phyloP scores from a whole-genome alignment of 35 echinoderm and acorn worm species.

The Apostichopus californicus region DNA sequence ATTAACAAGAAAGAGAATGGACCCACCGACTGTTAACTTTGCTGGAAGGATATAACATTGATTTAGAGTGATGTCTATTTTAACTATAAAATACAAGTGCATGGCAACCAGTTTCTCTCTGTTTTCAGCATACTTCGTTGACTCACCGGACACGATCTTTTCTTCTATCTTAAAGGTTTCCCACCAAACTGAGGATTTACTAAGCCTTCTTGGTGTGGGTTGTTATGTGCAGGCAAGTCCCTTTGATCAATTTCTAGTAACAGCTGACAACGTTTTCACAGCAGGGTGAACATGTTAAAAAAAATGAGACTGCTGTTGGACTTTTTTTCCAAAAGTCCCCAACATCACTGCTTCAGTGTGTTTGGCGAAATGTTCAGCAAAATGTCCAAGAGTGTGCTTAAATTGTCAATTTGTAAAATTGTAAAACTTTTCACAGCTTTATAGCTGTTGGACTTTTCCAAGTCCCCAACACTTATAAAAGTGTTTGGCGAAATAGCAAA shows the following conservation, averaged over 20 bases:
- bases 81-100: background rate
- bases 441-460: conserved; percentile 30
- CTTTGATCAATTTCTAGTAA: conserved; percentile 7
- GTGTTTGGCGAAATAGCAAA: conserved; percentile 20
- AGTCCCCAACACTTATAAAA: conserved; percentile 37
- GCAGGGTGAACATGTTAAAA: background rate
- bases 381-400: background rate
- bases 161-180: conserved; percentile 32
- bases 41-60: background rate
- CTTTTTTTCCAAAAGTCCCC: conserved; percentile 28
- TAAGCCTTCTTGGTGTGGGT: conserved; percentile 26
- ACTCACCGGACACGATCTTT: background rate
- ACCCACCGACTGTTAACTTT: background rate
- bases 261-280: conserved; percentile 20
- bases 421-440: conserved; percentile 15
- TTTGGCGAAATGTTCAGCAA: conserved; percentile 26
- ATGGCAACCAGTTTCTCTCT: conserved; percentile 5
- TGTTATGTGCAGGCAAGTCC: conserved; percentile 28
- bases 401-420: background rate
- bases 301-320: conserved; percentile 24
- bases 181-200: conserved; percentile 9
- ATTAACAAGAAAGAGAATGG: background rate
- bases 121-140: background rate
- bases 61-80: background rate
- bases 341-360: conserved; percentile 13